These are phyloP conservation scores for Drosophila lini DNA, from an alignment of 1,140 invertebrate genomes.

Conservation along the genomic window DNA sequence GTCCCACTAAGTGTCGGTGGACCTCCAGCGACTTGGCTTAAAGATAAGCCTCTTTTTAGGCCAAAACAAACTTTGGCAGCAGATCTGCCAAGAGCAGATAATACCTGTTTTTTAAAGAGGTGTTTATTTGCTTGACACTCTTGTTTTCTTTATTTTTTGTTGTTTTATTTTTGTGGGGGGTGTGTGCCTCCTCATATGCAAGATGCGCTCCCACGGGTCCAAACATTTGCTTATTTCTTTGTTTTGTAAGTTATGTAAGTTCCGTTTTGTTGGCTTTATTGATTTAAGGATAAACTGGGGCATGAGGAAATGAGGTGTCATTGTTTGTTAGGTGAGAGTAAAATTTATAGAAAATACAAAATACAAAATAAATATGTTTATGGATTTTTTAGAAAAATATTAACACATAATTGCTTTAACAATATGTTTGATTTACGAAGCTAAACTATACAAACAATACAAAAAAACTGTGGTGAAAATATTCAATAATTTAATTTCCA, in stretches of 20 bases:
- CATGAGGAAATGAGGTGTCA: conserved; percentile 4
- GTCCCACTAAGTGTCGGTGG: neutral
- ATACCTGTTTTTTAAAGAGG: conserved; percentile 3
- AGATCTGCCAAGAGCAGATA: conserved; percentile 15
- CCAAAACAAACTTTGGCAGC: conserved; percentile 9
- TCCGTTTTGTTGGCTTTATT: conserved; percentile 27
- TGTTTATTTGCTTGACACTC: conserved; percentile 17
- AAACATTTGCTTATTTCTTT: conserved; percentile 34
- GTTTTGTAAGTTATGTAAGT: conserved; percentile 32
- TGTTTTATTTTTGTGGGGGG: conserved; percentile 4
- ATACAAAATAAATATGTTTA: no score
- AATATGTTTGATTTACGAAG: no score
- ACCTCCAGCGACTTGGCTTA: conserved; percentile 11
- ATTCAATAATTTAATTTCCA: no score
- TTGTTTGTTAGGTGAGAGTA: conserved; percentile 5
- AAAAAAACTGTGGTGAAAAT: no score
- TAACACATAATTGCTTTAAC: no score
- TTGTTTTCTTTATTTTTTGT: neutral
- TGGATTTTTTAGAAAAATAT: no score
- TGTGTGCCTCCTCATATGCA: conserved; percentile 8
- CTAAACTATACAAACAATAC: no score
- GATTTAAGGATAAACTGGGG: neutral
- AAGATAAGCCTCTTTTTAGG: conserved; percentile 14
- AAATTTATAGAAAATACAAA: neutral
- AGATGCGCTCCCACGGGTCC: conserved; percentile 34